Conservation (phyloP, 1,140 invertebrate species). For the Pentalonia nigronervosa region DNA sequence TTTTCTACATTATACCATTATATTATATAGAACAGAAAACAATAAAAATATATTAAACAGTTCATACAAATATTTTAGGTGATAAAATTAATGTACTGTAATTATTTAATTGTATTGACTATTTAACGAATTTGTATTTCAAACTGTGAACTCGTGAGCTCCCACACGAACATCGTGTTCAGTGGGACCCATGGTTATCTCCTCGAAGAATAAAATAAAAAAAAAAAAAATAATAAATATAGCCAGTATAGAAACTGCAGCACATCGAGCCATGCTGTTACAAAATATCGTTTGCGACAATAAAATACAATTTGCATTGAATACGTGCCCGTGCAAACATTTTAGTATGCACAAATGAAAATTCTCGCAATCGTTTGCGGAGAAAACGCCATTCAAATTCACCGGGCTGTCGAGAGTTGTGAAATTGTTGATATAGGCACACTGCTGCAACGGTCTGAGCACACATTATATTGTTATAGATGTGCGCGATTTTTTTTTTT, state of each 20-base stretch:
- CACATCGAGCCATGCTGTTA: not conserved
- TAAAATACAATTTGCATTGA: slow-evolving; percentile 43
- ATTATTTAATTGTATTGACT: too few relatives aligned
- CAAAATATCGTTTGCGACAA: slow-evolving; percentile 30
- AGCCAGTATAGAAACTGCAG: not conserved
- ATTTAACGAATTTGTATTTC: too few relatives aligned
- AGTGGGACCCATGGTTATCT: too few relatives aligned
- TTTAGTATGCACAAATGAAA: slow-evolving; percentile 12
- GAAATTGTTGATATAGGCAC: slow-evolving; percentile 17
- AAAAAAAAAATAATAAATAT: not conserved
- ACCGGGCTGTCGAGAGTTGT: not conserved
- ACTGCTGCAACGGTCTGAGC: not conserved
- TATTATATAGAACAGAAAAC: too few relatives aligned
- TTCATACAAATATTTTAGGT: too few relatives aligned
- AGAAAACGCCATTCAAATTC: not conserved
- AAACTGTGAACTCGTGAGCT: too few relatives aligned
- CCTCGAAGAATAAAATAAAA: too few relatives aligned
- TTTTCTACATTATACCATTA: too few relatives aligned
- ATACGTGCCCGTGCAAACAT: slow-evolving; percentile 30
- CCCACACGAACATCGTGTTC: too few relatives aligned
- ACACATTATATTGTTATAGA: not conserved
- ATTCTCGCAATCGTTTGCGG: slow-evolving; percentile 17
- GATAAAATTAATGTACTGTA: too few relatives aligned
- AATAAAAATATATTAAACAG: too few relatives aligned
- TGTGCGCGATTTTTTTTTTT: not conserved